Conservation (phyloP, 1,140 invertebrate species). For the Diorhabda carinulata region DNA sequence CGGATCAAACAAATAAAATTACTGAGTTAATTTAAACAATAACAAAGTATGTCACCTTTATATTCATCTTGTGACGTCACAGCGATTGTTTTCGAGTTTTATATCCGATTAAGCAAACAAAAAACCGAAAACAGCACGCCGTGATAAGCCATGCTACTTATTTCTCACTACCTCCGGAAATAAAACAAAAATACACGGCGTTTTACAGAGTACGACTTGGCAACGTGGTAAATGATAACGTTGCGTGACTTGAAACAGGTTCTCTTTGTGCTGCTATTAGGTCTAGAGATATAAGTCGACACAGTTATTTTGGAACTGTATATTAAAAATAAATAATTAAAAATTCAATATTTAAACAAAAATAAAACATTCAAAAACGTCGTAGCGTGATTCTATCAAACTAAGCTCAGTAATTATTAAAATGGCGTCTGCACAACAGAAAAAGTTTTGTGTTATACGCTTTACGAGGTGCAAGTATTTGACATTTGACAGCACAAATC, state of each 20-base stretch:
- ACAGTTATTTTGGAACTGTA: slow-evolving; percentile 23
- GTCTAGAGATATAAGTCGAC: slow-evolving; percentile 18
- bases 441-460: too few species aligned
- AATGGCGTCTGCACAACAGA: too few species aligned
- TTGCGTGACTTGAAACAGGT: slow-evolving; percentile 20
- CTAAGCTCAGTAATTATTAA: too few species aligned
- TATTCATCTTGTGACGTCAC: not conserved
- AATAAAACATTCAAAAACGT: too few species aligned
- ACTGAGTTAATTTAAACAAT: too few species aligned
- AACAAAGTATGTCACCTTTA: not conserved
- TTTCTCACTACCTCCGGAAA: not conserved
- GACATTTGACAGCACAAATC: too few species aligned
- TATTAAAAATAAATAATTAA: not conserved
- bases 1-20: too few species aligned
- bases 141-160: not conserved
- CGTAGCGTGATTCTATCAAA: too few species aligned
- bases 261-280: slow-evolving; percentile 17
- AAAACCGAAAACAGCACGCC: not conserved
- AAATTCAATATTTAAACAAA: too few species aligned
- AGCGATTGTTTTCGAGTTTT: not conserved
- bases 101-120: not conserved
- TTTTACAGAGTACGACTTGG: not conserved
- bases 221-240: slow-evolving; percentile 7
- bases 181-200: not conserved
- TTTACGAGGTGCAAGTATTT: too few species aligned